These are phyloP conservation scores for Gryon sp. DNA, from an alignment of 1,140 invertebrate species.

Conservation along the genomic window DNA sequence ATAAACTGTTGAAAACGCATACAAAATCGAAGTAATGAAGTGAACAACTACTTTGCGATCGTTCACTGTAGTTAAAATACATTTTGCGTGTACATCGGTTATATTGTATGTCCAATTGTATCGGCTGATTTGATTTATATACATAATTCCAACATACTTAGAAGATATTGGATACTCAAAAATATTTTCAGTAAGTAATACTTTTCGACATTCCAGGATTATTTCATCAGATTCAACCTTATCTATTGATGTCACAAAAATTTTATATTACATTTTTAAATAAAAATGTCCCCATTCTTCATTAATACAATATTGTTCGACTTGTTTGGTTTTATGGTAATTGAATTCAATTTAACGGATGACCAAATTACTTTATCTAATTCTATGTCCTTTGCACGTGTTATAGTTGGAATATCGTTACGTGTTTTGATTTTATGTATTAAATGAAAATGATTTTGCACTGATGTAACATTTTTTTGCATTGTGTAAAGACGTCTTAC, in stretches of 20 bases:
- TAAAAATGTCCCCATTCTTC: conserved; percentile 35
- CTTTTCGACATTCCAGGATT: conserved; percentile 11
- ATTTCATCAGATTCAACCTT: conserved; percentile 5
- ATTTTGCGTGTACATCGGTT: conserved; percentile 26
- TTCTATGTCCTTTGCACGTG: background rate
- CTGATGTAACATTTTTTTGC: background rate
- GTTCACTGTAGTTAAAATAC: conserved; percentile 21
- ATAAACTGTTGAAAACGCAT: too few relatives aligned
- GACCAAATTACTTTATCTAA: conserved; percentile 1
- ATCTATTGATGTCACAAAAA: conserved; percentile 11
- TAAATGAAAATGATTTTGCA: background rate
- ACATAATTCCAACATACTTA: conserved; percentile 18
- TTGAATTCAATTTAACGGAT: conserved; percentile 35
- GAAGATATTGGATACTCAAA: conserved; percentile 30
- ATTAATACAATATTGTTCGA: conserved; percentile 56
- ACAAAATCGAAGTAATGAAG: too few relatives aligned
- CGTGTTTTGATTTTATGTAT: conserved; percentile 5
- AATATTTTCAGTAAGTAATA: conserved; percentile 5
- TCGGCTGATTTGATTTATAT: conserved; percentile 3
- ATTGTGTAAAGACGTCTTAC: conserved; percentile 1
- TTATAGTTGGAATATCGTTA: conserved; percentile 6
- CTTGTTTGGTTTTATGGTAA: conserved; percentile 19
- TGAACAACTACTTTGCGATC: too few relatives aligned
- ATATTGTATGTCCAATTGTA: conserved; percentile 9
- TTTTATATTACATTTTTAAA: conserved; percentile 28